Base-by-base conservation (phyloP, 2,113 vertebrate genomes). In the Notothenia coriiceps region DNA sequence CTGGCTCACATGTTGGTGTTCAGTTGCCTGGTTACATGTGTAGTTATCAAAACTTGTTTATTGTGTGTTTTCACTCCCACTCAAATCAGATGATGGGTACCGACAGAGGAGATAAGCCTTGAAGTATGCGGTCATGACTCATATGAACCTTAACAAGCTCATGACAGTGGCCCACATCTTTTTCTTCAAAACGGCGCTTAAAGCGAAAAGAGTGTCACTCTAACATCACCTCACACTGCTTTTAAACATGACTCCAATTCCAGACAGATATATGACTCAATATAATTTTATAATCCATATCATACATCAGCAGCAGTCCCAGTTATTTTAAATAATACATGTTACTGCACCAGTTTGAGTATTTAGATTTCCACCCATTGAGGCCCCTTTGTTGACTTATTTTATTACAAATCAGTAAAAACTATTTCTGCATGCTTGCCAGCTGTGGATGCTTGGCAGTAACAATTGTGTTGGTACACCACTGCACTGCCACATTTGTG, bases 11-110 rank as follows among this genome's bases (percentile, higher is more conserved):
- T 86, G 85, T 72, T 90, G 76, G 59, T 50, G 61, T 61, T 60
- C 74, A 29, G 87, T 89, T 90, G 88, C 91, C 80, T 93, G 77
- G 90, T 89, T 89, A 91, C 90, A 64, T 50, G 77, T 84, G 59
- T 59, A 78, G 80, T 84, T 82, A 47, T 57, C 50, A 80, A 74
- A 88, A 79, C 20, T 43, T 57, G n/a, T 81, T 87, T 51, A 74
- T 75, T 54, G 29, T 71, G 75, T 51, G 60, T 78, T 80, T 74
- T 74, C 40, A 75, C 67, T 85, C 83, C 74, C n/a, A 86, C 74
- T 75, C 65, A 54, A 43, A 77, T 67, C 12, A 60, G 50, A 82
- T 47, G 25, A 77, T 47, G 57, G 56, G 44, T 55, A 47, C 52
- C 15, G 59, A 76, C 43, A 20, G 64, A 79, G 54, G 73, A 47